Evolutionary conservation across 2,797 vertebrate species (phyloP).

Genomic region (Ceyx erithaca): DNA sequence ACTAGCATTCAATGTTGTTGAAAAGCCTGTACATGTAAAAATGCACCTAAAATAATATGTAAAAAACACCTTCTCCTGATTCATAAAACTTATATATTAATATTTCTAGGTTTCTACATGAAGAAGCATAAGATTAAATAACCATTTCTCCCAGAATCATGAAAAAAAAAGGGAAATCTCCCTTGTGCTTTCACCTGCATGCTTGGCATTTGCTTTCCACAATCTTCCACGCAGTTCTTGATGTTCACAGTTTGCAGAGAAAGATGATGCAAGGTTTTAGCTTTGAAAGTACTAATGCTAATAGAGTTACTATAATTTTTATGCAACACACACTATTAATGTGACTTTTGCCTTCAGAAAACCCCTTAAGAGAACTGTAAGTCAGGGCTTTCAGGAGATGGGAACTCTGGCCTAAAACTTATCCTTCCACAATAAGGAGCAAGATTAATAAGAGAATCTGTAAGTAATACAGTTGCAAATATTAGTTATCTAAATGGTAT

Average conservation of each 20-base stretch:
- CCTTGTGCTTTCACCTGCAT: not conserved
- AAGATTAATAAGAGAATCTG: not conserved
- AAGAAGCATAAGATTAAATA: not conserved
- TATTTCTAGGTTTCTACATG: not conserved
- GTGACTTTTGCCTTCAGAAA: not conserved
- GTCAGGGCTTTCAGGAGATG: not conserved
- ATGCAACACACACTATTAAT: not conserved
- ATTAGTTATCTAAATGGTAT: not conserved
- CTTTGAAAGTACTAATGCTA: not conserved
- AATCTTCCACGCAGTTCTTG: not conserved
- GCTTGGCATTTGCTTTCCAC: not conserved
- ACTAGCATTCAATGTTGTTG: constrained; percentile 13
- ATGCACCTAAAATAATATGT: not conserved
- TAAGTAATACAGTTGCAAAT: not conserved
- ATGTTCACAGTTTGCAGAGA: not conserved
- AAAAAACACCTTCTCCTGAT: not conserved
- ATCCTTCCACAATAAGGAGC: too few species aligned
- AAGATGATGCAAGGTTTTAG: not conserved
- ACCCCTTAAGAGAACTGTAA: not conserved
- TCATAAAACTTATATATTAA: not conserved
- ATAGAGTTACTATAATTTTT: not conserved
- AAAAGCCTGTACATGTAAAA: not conserved
- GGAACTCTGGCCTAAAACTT: not conserved
- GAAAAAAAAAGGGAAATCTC: not conserved
- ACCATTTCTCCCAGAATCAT: not conserved